Evolutionary conservation across 2,797 vertebrate species (phyloP).

Genomic region (Acropternis orthonyx): DNA sequence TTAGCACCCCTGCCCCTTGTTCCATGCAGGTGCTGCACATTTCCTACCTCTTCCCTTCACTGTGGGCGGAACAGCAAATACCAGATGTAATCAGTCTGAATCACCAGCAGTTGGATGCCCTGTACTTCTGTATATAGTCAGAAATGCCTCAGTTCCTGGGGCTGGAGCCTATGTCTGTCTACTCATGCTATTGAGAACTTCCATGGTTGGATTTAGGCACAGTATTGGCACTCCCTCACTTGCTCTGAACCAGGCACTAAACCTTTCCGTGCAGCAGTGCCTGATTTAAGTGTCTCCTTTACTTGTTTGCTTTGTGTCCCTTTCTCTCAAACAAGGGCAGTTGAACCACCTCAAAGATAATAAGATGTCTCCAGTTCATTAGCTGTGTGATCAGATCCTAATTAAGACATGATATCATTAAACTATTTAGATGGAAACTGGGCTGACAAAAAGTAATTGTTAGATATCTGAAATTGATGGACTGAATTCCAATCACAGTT

Average conservation of each 20-base stretch:
- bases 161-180: not conserved
- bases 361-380: conserved; percentile 14
- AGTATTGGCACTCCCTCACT: not conserved
- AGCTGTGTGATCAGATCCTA: not conserved
- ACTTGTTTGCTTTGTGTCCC: not conserved
- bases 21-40: not conserved
- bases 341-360: not conserved
- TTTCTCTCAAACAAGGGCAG: not conserved
- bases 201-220: not conserved
- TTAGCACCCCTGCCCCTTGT: not conserved
- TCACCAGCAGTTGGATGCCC: not conserved
- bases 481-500: not conserved
- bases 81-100: not conserved
- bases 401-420: not conserved
- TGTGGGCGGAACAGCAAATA: not conserved
- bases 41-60: not conserved
- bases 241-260: not conserved
- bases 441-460: not conserved
- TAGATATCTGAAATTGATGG: not conserved
- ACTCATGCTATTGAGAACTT: not conserved
- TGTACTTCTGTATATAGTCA: not conserved
- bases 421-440: not conserved
- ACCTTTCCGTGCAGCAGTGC: not conserved
- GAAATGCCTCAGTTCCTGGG: not conserved
- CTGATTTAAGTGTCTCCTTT: not conserved